A percentile compares a stretch with the other conserved stretches of the same genome.
phyloP scores from a whole-genome alignment of 2,797 vertebrate genomes.

The Scomberomorus guttatus region DNA sequence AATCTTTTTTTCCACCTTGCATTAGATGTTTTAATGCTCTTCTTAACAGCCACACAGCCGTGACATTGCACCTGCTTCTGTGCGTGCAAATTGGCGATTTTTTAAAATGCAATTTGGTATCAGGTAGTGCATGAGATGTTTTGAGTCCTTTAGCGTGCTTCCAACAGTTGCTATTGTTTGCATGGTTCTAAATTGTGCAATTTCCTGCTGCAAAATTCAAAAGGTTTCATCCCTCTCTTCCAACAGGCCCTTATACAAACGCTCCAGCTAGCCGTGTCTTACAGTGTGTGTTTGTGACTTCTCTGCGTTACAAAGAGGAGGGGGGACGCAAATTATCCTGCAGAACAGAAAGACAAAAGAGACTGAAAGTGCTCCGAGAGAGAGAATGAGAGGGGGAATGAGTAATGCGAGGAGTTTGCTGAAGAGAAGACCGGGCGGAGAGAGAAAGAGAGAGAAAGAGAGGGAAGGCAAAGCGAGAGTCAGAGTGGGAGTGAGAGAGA shows the following conservation, averaged over 20 bases:
- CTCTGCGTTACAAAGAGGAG: conserved; percentile 57
- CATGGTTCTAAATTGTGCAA: not conserved
- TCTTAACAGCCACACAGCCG: not conserved
- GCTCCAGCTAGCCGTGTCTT: conserved; percentile 46
- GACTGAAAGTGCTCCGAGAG: conserved; percentile 69
- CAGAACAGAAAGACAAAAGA: conserved; percentile 82
- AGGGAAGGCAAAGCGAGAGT: conserved; percentile 47
- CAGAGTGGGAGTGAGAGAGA: conserved; percentile 72
- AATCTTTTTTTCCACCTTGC: conserved; percentile 10
- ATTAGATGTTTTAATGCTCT: conserved; percentile 13
- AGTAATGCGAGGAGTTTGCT: conserved; percentile 75
- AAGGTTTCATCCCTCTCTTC: conserved; percentile 37
- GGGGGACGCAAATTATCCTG: conserved; percentile 71
- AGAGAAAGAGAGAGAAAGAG: conserved; percentile 38
- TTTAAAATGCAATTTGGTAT: not conserved
- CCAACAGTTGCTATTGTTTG: conserved; percentile 22
- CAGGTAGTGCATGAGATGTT: not conserved
- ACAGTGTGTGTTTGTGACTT: conserved; percentile 72
- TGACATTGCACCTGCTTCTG: conserved; percentile 9
- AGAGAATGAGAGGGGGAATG: conserved; percentile 67
- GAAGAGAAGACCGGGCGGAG: conserved; percentile 71
- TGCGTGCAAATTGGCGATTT: conserved; percentile 26
- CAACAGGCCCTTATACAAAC: conserved; percentile 39
- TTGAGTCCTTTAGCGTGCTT: conserved; percentile 18
- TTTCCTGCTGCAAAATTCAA: conserved; percentile 39